phyloP scores from a whole-genome alignment of 2,888 invertebrate species.

The Apotomis turbidana region DNA sequence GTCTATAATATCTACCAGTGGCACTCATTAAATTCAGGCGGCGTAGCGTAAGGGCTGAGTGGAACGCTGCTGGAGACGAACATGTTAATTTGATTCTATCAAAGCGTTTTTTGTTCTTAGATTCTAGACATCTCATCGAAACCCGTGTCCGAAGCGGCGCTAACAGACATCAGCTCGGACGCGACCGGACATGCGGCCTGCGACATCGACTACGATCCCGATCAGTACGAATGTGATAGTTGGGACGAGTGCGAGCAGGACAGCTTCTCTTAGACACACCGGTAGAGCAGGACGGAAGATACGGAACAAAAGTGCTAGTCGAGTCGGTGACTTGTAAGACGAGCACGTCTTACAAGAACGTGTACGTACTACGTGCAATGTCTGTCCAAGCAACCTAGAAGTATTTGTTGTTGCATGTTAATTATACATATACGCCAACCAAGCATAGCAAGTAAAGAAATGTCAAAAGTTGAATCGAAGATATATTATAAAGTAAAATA shows the following conservation, averaged over 20 bases:
- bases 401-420: too few relatives aligned
- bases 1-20: too few relatives aligned
- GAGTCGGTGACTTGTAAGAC: too few relatives aligned
- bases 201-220: constrained; percentile 81
- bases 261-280: constrained; percentile 72
- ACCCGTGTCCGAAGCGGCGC: constrained; percentile 78
- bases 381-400: too few relatives aligned
- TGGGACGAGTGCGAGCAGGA: constrained; percentile 84
- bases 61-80: too few relatives aligned
- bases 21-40: too few relatives aligned
- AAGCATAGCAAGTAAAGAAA: too few relatives aligned
- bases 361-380: background rate
- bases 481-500: too few relatives aligned
- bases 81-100: background rate
- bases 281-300: constrained; percentile 21
- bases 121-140: constrained; percentile 81
- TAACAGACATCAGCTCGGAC: constrained; percentile 80
- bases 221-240: constrained; percentile 80
- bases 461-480: too few relatives aligned
- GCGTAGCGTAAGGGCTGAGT: too few relatives aligned
- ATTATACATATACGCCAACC: too few relatives aligned
- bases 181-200: constrained; percentile 82
- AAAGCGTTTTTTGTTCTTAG: constrained; percentile 49
- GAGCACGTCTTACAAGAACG: too few relatives aligned
- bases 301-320: constrained; percentile 28